Percentiles rank a stretch among this genome's conserved stretches.
Evolutionary conservation across 2,113 vertebrate species (phyloP).

Genomic region (Xiphophorus hellerii): DNA sequence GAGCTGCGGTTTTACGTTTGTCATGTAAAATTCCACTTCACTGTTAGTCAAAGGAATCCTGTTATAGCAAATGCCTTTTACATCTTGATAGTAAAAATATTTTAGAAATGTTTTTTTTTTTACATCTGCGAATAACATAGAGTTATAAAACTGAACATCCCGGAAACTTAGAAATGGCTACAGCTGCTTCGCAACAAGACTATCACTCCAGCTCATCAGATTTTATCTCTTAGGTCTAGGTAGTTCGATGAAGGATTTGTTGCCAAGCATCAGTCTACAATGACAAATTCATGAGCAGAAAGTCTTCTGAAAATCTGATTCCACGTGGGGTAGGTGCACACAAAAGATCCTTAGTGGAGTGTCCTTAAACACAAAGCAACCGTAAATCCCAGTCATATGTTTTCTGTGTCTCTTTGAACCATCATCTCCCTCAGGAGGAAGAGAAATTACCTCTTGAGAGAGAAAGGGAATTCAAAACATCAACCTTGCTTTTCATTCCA

Average conservation of each 20-base stretch:
- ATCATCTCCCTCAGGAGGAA: background rate
- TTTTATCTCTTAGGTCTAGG: slow-evolving; percentile 27
- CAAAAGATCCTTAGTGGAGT: background rate
- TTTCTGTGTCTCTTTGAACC: background rate
- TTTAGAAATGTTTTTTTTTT: background rate
- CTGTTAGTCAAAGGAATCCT: background rate
- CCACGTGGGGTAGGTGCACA: slow-evolving; percentile 6
- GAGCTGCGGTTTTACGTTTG: slow-evolving; percentile 6
- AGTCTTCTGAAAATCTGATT: slow-evolving; percentile 34
- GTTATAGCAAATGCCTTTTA: background rate
- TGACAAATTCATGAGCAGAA: slow-evolving; percentile 44
- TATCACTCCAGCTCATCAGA: slow-evolving; percentile 49
- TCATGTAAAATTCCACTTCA: slow-evolving; percentile 1
- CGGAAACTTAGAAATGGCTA: slow-evolving; percentile 21
- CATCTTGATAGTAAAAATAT: background rate
- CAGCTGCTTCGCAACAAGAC: slow-evolving; percentile 65
- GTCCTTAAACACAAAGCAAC: slow-evolving; percentile 3
- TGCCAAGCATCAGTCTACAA: slow-evolving; percentile 33
- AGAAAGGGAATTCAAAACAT: background rate
- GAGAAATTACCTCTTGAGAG: background rate
- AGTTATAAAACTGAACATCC: background rate
- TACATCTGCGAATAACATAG: background rate
- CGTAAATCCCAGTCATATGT: background rate
- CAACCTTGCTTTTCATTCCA: background rate
- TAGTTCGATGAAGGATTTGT: slow-evolving; percentile 54